Base-by-base conservation (phyloP, 2,888 invertebrate genomes). In the Listrodromus nycthemerus region DNA sequence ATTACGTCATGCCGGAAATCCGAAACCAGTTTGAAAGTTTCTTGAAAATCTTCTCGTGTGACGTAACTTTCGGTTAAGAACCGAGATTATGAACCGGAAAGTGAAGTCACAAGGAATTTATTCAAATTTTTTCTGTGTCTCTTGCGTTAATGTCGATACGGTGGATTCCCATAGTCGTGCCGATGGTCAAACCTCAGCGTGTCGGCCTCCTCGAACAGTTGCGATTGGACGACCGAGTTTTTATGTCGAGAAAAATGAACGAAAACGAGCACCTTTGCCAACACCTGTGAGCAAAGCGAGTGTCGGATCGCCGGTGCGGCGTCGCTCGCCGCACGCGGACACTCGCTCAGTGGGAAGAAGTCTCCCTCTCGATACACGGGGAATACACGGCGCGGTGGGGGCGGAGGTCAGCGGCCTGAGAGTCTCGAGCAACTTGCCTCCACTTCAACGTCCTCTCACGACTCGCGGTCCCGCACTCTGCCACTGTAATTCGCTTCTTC, bases 391-490 rank as follows among this genome's bases (percentile, higher is more conserved):
- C 55, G 79, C 82, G 87, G 87, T 87, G 86, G 89, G 90, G 90
- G 90, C 85, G 91, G 91, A 92, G 92, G 89, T 90, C 91, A 90
- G 90, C 90, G 90, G 82, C 90, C 90, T 88, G 86, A 78, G 86
- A 91, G 91, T 89, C 91, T 91, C 89, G 90, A 88, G 89, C 88
- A 89, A 89, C 89, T 91, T 87, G 83, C 83, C 78, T 4, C 41
- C 13, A 83, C 85, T 83, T 82, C 81, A 80, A 78, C 80, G 79
- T 80, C 83, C 85, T 45, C 41, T 16, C 41, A 2, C 41, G 80
- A 83, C 84, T 73, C 82, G 45, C 83, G 65, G 37, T 77, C 80
- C 73, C 73, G 52, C 73, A 74, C 77, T 74, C 55, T 76, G 65
- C 63, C 83, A 65, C 66, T 82, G 83, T 81, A 83, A 73, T 83